These are phyloP conservation scores for Ceyx melanurus DNA, from an alignment of 2,113 vertebrate species.

Conservation along the genomic window DNA sequence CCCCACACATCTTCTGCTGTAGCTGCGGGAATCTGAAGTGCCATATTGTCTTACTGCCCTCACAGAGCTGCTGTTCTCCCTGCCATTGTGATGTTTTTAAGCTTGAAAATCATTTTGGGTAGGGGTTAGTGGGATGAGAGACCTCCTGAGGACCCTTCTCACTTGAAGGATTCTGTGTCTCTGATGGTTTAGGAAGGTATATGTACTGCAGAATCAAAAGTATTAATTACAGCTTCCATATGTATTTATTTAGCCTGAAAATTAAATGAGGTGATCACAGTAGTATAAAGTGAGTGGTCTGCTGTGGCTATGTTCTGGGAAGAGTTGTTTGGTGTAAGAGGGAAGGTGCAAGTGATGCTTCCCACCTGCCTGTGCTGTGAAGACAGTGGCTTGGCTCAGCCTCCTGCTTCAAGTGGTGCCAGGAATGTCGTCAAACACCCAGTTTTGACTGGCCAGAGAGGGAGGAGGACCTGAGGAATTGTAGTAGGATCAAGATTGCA, in stretches of 20 bases:
- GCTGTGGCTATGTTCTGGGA: neutral
- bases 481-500: neutral
- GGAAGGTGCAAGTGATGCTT: neutral
- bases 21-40: neutral
- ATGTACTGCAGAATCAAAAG: neutral
- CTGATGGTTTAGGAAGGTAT: neutral
- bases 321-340: neutral
- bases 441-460: neutral
- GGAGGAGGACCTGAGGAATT: neutral
- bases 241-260: neutral
- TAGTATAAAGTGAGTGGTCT: neutral
- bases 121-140: neutral
- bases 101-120: neutral
- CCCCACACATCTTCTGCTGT: neutral
- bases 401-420: neutral
- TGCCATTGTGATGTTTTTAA: neutral
- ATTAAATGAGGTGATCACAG: neutral
- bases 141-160: neutral
- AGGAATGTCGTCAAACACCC: neutral
- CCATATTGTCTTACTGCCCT: neutral
- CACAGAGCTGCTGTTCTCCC: neutral
- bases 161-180: neutral
- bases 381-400: neutral
- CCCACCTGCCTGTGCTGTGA: neutral
- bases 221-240: neutral